phyloP scores from a whole-genome alignment of 92 coral and sea anemone genomes.

The Plumapathes pennacea region DNA sequence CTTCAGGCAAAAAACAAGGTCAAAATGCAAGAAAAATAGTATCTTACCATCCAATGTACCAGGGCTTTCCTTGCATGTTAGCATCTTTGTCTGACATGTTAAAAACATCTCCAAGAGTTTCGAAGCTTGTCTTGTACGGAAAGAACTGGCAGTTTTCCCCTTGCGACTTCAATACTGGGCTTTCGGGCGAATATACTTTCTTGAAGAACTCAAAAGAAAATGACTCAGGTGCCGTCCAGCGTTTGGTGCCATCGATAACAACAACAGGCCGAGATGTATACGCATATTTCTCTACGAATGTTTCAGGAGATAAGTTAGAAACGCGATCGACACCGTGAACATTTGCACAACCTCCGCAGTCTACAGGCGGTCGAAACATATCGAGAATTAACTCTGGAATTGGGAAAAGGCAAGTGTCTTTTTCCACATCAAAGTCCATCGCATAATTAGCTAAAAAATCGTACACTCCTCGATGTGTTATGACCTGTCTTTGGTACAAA shows the following conservation, averaged over 20 bases:
- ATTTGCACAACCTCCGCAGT: conserved; percentile 74
- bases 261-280: conserved; percentile 88
- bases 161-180: conserved; percentile 69
- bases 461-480: conserved; percentile 43
- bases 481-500: conserved; percentile 28
- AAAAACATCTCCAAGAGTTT: conserved; percentile 78
- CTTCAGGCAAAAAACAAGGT: too few relatives aligned
- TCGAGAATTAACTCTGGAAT: conserved; percentile 76
- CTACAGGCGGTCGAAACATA: conserved; percentile 93
- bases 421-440: conserved; percentile 71
- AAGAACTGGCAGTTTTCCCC: conserved; percentile 90
- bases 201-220: conserved; percentile 91
- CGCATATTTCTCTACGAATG: conserved; percentile 73
- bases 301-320: conserved; percentile 51
- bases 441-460: conserved; percentile 51
- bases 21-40: background rate
- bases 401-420: conserved; percentile 74
- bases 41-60: conserved; percentile 97
- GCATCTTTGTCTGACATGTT: conserved; percentile 89
- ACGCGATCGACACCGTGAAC: conserved; percentile 74
- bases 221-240: conserved; percentile 77
- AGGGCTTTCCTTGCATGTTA: conserved; percentile 85
- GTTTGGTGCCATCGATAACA: conserved; percentile 75
- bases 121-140: conserved; percentile 78
- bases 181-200: conserved; percentile 68